phyloP scores from a whole-genome alignment of 2,113 vertebrate species.

The Uria aalge region DNA sequence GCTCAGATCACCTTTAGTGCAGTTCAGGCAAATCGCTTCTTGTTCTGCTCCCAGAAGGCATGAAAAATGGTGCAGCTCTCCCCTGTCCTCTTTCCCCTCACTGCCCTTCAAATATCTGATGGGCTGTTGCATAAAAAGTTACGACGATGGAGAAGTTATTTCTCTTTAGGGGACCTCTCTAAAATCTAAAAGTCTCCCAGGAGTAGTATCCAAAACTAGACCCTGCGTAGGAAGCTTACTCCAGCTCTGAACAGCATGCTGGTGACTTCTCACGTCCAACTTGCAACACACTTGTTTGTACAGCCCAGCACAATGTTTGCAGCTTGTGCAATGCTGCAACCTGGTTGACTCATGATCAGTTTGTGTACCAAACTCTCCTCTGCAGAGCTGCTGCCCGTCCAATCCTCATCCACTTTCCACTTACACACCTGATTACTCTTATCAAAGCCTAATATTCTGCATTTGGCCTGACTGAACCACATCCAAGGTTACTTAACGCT shows the following conservation, averaged over 20 bases:
- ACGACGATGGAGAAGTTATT: neutral
- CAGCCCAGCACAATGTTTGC: neutral
- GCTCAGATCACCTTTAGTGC: neutral
- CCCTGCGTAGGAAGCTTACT: neutral
- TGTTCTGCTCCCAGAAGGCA: neutral
- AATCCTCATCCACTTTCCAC: neutral
- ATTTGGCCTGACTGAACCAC: neutral
- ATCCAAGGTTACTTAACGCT: neutral
- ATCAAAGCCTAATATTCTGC: neutral
- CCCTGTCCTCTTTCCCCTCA: neutral
- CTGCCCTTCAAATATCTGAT: neutral
- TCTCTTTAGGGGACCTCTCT: neutral
- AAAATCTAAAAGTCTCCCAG: neutral
- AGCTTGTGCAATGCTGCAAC: neutral
- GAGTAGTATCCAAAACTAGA: neutral
- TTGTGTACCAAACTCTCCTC: neutral
- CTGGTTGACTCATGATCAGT: neutral
- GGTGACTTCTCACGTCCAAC: accelerated
- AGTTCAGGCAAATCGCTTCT: accelerated
- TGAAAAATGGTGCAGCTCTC: accelerated
- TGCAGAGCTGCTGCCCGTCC: neutral
- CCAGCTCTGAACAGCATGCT: neutral
- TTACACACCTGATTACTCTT: neutral
- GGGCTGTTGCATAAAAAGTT: neutral
- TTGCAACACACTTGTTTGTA: neutral